Evolutionary conservation across 2,113 vertebrate species (phyloP).

Genomic region (Sorex fumeus): DNA sequence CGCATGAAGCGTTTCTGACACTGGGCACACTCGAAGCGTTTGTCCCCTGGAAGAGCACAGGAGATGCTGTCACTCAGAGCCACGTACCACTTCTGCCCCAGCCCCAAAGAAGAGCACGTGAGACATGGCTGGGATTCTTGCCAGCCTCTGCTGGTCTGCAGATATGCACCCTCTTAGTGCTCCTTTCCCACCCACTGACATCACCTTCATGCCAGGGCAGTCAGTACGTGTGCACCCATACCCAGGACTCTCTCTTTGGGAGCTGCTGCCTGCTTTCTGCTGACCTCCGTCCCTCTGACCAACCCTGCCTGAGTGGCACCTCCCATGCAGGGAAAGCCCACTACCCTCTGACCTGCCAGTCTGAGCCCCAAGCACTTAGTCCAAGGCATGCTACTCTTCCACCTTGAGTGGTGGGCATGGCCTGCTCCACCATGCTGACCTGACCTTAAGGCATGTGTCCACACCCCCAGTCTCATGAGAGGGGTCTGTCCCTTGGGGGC

Average conservation of each 20-base stretch:
- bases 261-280: background rate
- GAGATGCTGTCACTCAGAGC: conserved; percentile 50
- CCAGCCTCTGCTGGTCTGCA: background rate
- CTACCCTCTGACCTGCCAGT: background rate
- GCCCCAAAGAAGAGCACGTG: background rate
- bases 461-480: background rate
- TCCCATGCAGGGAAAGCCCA: background rate
- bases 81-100: background rate
- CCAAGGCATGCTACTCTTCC: background rate
- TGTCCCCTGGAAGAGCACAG: conserved; percentile 93
- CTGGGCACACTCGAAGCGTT: conserved; percentile 97
- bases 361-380: background rate
- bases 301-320: background rate
- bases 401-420: background rate
- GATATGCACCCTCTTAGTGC: too few relatives aligned
- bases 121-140: fast-evolving
- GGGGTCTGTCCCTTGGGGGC: background rate
- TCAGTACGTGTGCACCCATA: background rate
- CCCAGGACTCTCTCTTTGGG: background rate
- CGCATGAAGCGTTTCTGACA: conserved; percentile 99
- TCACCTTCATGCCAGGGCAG: background rate
- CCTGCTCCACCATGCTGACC: too few relatives aligned
- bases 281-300: background rate
- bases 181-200: too few relatives aligned
- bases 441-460: background rate